Evolutionary conservation across 2,888 invertebrate species (phyloP), one percentile per base, ranked within the genome.

Genomic region (Agrotis segetum): DNA sequence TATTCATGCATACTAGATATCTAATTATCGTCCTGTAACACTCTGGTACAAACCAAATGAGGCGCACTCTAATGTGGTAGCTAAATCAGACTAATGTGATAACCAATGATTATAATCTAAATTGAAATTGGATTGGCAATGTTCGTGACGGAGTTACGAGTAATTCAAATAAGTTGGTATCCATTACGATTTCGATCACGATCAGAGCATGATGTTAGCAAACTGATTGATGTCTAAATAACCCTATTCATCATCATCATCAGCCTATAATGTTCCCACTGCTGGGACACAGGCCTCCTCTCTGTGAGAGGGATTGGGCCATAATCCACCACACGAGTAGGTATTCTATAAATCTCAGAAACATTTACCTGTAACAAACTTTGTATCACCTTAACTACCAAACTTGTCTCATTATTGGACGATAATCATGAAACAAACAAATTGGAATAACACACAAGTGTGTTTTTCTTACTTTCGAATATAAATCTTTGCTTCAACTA

Each of bases 381-480:
- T 69, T 29, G 7, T 13, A 69, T 55, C 14, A 17, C 44, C 24
- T n/a, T 66, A 68, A 69, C 67, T 74, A 34, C 70, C 46, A 13
- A 79, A 74, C 65, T 67, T 74, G 47, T 16, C 53, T 78, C 67
- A 68, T 78, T 74, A 79, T 50, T 24, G 34, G 17, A 9, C 52
- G 13, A 56, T 47, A 64, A 70, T 47, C 67, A 49, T 50, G 55
- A 66, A 52, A 74, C 56, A 52, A 78, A 66, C 46, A 56, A 40
- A 44, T 44, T 52, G 19, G 44, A 67, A 64, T 56, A n/a, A 74
- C 34, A 55, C 62, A 58, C 21, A 6, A 21, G 34, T 21, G 9
- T 67, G 44, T 53, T 6, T 9, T 17, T 13, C 34, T 53, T 24
- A 34, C 34, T 34, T 63, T 59, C 11, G 17, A 40, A 40, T 11